Evolutionary conservation across 2,113 vertebrate genomes (phyloP), one percentile per base, ranked within the genome.

Genomic region (Lycocorax pyrrhopterus): DNA sequence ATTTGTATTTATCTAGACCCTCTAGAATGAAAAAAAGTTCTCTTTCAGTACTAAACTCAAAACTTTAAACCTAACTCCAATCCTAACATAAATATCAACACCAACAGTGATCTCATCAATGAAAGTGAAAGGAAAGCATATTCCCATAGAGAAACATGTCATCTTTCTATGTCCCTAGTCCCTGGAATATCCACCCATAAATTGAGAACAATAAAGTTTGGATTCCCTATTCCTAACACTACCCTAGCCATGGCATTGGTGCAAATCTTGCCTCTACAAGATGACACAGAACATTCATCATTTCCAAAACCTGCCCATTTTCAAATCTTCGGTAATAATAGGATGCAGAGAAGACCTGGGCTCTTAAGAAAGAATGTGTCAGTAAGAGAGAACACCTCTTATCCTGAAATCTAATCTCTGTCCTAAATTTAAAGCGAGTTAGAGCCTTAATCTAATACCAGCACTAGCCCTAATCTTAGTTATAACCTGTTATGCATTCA

Each of bases 131-230:
- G 19, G 62, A 71, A 74, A 77, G 14, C 13, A 27, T 44, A 69
- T 51, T 91, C 9, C 11, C n/a, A 30, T 30, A n/a, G 18, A 69
- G 46, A 62, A 79, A 68, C 7, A 19, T 0, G 0, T n/a, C 7
- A 78, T 33, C n/a, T 84, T 60, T 56, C 18, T 29, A 21, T 81
- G 89, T 69, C n/a, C 19, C n/a, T 77, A 17, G 32, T 17, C 35
- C 13, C 13, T 33, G 30, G 6, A 78, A 66, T 84, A 72, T 46
- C 13, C 22, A 63, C 6, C 8, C 30, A n/a, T 71, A 78, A 87
- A 91, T 0, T 29, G 7, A 39, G 26, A 87, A 47, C 27, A 58
- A 17, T 10, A 41, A 68, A 71, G 14, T 66, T 66, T 9, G 46
- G 25, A 32, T 78, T 66, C 22, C 10, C 3, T 3, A 7, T 56